These are phyloP conservation scores for Schlechtendalia chinensis DNA, from an alignment of 1,140 invertebrate genomes.

Conservation along the genomic window DNA sequence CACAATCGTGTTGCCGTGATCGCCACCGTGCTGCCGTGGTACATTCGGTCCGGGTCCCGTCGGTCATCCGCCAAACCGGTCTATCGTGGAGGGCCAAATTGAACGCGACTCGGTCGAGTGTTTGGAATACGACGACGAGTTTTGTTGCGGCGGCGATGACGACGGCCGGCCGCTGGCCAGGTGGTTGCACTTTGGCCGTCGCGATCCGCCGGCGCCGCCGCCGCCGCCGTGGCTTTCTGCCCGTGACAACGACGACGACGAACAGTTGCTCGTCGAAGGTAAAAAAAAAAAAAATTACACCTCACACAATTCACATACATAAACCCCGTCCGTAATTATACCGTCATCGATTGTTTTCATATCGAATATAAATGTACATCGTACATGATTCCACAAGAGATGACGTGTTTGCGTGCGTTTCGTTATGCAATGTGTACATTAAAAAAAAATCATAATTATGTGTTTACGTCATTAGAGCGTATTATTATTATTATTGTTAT, in stretches of 20 bases:
- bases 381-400: too few species aligned
- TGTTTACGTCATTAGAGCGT: too few species aligned
- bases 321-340: too few species aligned
- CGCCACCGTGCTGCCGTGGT: background rate
- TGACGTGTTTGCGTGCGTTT: too few species aligned
- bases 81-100: slow-evolving; percentile 47
- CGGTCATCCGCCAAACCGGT: slow-evolving; percentile 2
- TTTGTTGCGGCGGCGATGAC: slow-evolving; percentile 43
- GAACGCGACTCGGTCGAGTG: slow-evolving; percentile 44
- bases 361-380: too few species aligned
- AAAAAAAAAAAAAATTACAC: too few species aligned
- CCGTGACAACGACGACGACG: slow-evolving; percentile 50
- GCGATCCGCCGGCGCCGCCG: slow-evolving; percentile 52
- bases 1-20: background rate
- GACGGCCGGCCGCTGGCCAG: slow-evolving; percentile 50
- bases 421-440: too few species aligned
- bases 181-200: slow-evolving; percentile 41
- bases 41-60: background rate
- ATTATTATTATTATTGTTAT: too few species aligned
- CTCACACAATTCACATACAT: too few species aligned
- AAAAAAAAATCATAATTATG: too few species aligned
- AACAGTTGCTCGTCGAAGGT: slow-evolving; percentile 50
- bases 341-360: too few species aligned
- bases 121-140: slow-evolving; percentile 46
- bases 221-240: slow-evolving; percentile 53